Evolutionary conservation across 2,888 invertebrate genomes (phyloP), one percentile per base, ranked within the genome.

Genomic region (Lithosia quadra): DNA sequence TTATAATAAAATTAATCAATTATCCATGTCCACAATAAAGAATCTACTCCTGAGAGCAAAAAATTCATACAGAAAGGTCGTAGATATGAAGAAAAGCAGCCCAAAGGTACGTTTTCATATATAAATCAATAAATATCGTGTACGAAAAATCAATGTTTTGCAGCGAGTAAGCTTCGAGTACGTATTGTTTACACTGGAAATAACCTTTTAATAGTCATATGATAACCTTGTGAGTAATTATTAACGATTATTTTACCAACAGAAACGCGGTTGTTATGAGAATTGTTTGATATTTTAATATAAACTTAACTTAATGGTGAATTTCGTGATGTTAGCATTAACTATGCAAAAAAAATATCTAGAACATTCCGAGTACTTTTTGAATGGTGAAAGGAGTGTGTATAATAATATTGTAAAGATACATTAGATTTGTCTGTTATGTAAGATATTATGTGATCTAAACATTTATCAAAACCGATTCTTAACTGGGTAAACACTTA

Each of bases 41-140:
- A 91, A 91, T 74, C 72, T 92, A 77, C 77, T 93, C 64, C 84
- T 83, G 63, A 83, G 84, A 73, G 92, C 86, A 33, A 89, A 83
- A 71, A 85, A 87, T 72, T 89, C 85, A 74, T 94, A 88, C 74
- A 90, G 80, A 74, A 86, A 77, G 64, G 80, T 90, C 22, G 59
- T 89, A 67, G 88, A 91, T 56, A 87, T 85, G 79, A 90, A 88
- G 72, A 85, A 83, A 65, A 90, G 75, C 75, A 82, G 79, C 75
- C 85, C 75, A 66, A 83, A 85, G 92, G 94, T 94, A 87, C 74
- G 92, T 90, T 36, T 75, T 62, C 80, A 71, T 71, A 66, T 68
- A 79, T 70, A 65, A 73, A 70, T 72, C 57, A 5, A 59, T 61
- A 55, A 55, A 49, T 61, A 39, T 43, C 57, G 43, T 59, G 15